phyloP scores from a whole-genome alignment of 1,140 invertebrate genomes.

The Drosophila aff. region DNA sequence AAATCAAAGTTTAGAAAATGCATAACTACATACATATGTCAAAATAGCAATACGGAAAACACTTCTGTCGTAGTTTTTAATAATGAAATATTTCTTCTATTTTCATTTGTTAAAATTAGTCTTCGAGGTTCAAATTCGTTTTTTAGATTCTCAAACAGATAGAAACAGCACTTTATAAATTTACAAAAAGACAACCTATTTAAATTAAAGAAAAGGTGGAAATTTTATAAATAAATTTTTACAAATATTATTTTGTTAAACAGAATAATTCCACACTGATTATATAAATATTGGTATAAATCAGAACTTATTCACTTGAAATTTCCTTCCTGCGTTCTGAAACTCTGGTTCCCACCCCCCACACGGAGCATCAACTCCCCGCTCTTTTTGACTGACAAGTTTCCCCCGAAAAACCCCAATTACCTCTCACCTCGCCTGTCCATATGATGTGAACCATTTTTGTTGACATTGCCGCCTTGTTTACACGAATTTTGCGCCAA shows the following conservation, averaged over 20 bases:
- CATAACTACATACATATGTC: no score
- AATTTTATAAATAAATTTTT: no score
- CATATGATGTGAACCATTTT: slow-evolving; percentile 59
- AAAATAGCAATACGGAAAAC: no score
- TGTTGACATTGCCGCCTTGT: slow-evolving; percentile 71
- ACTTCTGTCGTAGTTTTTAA: no score
- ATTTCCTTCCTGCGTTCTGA: background rate
- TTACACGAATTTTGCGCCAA: slow-evolving; percentile 51
- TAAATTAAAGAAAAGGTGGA: no score
- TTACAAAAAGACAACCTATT: background rate
- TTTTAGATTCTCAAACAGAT: no score
- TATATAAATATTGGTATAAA: background rate
- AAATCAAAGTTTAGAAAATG: no score
- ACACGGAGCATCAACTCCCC: slow-evolving; percentile 1
- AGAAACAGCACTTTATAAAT: no score
- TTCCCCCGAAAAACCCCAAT: slow-evolving; percentile 15
- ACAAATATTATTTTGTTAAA: no score
- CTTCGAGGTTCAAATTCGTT: no score
- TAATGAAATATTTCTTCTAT: no score
- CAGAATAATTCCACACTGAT: background rate
- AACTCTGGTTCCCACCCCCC: background rate
- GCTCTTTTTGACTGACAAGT: slow-evolving; percentile 39
- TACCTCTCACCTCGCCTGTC: slow-evolving; percentile 28
- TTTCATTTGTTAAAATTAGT: no score
- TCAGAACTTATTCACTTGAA: background rate